Conservation (phyloP, 92 coral and sea anemone species). For the Virgularia gustaviana region DNA sequence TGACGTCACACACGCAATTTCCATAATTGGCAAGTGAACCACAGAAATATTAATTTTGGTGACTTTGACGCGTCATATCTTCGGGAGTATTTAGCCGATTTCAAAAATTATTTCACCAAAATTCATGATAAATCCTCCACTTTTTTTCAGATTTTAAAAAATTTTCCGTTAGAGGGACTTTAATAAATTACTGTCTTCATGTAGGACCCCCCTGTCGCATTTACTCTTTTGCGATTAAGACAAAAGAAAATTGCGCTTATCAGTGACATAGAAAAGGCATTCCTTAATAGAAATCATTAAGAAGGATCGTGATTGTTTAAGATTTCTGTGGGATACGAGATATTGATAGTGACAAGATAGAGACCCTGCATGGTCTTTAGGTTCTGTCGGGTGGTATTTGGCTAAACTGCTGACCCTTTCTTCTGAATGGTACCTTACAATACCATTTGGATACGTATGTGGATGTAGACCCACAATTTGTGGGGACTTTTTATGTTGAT, state of each 20-base stretch:
- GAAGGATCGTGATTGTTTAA: conserved; percentile 12
- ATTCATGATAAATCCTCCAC: no score
- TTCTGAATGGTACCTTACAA: conserved; percentile 44
- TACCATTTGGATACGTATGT: conserved; percentile 40
- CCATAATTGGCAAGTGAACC: no score
- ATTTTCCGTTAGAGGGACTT: no score
- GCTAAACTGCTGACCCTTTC: conserved; percentile 43
- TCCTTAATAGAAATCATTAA: conserved; percentile 39
- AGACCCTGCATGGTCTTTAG: conserved; percentile 12
- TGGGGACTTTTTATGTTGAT: conserved; percentile 48
- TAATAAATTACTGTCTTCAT: no score
- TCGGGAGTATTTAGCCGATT: no score
- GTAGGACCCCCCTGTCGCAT: conserved; percentile 4
- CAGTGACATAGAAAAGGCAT: conserved; percentile 27
- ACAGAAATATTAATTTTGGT: no score
- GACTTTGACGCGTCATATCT: no score
- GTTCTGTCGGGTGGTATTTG: conserved; percentile 43
- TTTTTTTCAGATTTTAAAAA: no score
- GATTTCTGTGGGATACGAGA: conserved; percentile 37
- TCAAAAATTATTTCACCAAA: no score
- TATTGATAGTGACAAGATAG: conserved; percentile 29
- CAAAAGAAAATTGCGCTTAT: conserved; percentile 15
- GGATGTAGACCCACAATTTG: conserved; percentile 43
- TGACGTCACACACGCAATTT: no score
- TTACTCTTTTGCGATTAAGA: conserved; percentile 29